Conservation (phyloP, 2,888 invertebrate species). For the Lepidochitona cinerea region DNA sequence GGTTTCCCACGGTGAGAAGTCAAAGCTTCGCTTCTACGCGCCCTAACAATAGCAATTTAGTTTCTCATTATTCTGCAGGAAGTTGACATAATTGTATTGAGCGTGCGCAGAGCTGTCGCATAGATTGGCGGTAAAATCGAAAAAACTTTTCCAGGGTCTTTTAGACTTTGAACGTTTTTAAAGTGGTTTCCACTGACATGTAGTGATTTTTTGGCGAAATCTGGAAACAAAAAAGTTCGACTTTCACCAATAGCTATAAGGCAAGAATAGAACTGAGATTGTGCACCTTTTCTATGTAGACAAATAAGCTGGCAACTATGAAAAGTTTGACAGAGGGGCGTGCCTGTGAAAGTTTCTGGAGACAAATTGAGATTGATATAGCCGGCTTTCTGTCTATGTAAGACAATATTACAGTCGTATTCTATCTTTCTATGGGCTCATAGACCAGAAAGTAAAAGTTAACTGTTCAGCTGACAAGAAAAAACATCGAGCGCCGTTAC, state of each 20-base stretch:
- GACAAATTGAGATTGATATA: no score
- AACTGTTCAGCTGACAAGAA: conserved; percentile 1
- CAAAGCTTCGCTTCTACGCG: background rate
- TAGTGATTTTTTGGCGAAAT: no score
- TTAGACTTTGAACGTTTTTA: no score
- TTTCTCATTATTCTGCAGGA: conserved; percentile 3
- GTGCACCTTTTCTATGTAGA: no score
- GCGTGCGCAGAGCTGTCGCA: background rate
- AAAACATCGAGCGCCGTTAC: background rate
- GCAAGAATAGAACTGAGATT: no score
- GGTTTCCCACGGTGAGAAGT: no score
- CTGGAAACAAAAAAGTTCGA: no score
- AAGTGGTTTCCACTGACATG: no score
- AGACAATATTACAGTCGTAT: background rate
- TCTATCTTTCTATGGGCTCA: background rate
- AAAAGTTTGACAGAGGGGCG: no score
- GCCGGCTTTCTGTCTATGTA: background rate
- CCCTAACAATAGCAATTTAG: conserved; percentile 5
- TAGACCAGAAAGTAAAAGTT: background rate
- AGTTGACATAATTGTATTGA: conserved; percentile 5
- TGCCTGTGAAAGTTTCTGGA: no score
- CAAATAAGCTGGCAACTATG: no score
- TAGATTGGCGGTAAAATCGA: conserved; percentile 3
- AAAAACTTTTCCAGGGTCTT: background rate
- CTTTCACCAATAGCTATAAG: no score